phyloP scores from a whole-genome alignment of 2,797 vertebrate genomes.

The Rachycentron canadum region DNA sequence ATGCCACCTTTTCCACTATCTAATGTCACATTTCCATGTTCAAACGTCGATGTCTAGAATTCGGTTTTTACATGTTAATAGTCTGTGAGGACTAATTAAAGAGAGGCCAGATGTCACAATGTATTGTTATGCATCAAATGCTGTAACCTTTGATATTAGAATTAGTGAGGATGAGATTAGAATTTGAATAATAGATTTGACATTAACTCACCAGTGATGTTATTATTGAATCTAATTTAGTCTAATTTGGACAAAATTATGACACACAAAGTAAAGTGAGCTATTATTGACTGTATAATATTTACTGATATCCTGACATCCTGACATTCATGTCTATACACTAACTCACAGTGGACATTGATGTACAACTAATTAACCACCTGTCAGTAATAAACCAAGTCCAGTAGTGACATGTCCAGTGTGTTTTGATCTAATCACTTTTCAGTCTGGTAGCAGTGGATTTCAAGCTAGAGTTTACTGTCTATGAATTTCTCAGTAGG shows the following conservation, averaged over 20 bases:
- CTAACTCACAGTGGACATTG: background rate
- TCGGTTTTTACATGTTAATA: constrained; percentile 65
- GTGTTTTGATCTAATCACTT: background rate
- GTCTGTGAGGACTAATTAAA: constrained; percentile 81
- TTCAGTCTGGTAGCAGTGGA: background rate
- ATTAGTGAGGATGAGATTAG: constrained; percentile 46
- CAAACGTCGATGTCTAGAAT: constrained; percentile 73
- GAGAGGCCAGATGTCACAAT: constrained; percentile 69
- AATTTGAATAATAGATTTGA: constrained; percentile 57
- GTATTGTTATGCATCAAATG: constrained; percentile 72
- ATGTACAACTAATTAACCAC: background rate
- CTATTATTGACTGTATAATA: background rate
- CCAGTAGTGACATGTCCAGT: background rate
- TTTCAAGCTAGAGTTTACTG: background rate
- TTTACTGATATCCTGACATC: background rate
- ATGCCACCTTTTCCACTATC: constrained; percentile 77
- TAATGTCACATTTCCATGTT: constrained; percentile 87
- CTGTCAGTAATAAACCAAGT: background rate
- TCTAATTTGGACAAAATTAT: constrained; percentile 21
- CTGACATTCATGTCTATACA: background rate
- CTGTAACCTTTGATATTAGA: constrained; percentile 67
- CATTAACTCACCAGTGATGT: constrained; percentile 40
- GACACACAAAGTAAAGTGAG: background rate
- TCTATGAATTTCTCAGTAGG: background rate
- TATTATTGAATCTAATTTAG: constrained; percentile 26